Conservation (phyloP, 2,113 vertebrate genomes). For the Terrapene triunguis region DNA sequence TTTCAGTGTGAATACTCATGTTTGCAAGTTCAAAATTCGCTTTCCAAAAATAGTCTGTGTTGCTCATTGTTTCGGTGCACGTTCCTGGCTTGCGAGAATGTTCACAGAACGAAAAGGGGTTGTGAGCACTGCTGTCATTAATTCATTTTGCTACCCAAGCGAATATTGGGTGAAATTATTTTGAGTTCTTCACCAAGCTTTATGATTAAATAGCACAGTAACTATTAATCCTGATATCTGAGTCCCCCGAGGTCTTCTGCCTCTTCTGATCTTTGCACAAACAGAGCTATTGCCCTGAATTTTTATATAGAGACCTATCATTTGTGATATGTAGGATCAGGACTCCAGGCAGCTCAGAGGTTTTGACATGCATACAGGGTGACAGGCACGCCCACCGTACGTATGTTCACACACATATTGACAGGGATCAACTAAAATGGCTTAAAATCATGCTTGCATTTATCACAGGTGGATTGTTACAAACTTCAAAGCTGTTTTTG, state of each 20-base stretch:
- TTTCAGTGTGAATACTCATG: background rate
- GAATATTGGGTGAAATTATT: fast-evolving
- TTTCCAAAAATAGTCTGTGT: background rate
- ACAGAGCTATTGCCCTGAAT: background rate
- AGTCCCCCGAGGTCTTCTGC: slow-evolving; percentile 36
- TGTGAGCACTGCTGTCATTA: background rate
- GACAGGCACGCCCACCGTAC: fast-evolving
- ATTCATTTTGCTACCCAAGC: background rate
- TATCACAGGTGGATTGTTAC: background rate
- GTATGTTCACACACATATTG: background rate
- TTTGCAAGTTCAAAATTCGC: background rate
- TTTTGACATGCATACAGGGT: background rate
- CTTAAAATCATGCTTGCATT: background rate
- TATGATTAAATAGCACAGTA: slow-evolving; percentile 25
- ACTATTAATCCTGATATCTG: slow-evolving; percentile 11
- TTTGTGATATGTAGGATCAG: background rate
- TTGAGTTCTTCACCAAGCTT: background rate
- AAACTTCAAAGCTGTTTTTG: background rate
- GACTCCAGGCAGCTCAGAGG: background rate
- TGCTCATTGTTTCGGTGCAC: background rate
- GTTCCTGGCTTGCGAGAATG: fast-evolving
- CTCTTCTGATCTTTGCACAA: slow-evolving; percentile 23
- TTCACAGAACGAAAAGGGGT: background rate
- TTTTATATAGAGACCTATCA: background rate
- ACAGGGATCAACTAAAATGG: background rate